Evolutionary conservation across 2,888 invertebrate genomes (phyloP).

Genomic region (Deilephila elpenor): DNA sequence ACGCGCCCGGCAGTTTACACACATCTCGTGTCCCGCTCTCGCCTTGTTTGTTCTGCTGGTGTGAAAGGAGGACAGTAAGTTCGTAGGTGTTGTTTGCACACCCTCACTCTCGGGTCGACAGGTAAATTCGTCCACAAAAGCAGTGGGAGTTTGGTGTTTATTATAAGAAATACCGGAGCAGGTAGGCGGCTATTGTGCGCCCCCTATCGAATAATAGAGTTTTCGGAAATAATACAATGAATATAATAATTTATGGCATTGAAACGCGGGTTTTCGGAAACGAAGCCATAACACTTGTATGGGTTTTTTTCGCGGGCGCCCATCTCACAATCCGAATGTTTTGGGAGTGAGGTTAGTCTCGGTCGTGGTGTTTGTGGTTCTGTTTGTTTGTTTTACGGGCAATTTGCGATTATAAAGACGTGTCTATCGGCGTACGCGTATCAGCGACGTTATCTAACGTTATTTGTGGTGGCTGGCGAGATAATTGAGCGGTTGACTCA

Average conservation of each 20-base stretch:
- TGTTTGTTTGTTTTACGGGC: constrained; percentile 79
- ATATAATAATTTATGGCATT: constrained; percentile 77
- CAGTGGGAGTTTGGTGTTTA: constrained; percentile 75
- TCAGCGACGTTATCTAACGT: constrained; percentile 53
- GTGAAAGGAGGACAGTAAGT: constrained; percentile 51
- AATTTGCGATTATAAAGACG: constrained; percentile 72
- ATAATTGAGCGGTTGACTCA: constrained; percentile 73
- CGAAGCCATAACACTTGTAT: constrained; percentile 61
- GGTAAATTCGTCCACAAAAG: constrained; percentile 79
- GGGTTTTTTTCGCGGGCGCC: constrained; percentile 56
- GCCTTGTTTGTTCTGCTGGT: constrained; percentile 36
- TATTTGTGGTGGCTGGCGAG: constrained; percentile 52
- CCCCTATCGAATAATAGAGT: constrained; percentile 78
- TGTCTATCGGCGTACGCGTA: constrained; percentile 51
- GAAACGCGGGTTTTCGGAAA: constrained; percentile 77
- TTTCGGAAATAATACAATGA: constrained; percentile 82
- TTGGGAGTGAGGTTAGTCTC: constrained; percentile 63
- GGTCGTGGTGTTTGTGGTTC: constrained; percentile 45
- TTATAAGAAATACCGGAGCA: constrained; percentile 78
- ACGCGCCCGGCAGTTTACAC: constrained; percentile 33
- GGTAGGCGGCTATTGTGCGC: constrained; percentile 74
- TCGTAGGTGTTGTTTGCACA: constrained; percentile 76
- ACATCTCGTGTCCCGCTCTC: constrained; percentile 41
- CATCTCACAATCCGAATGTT: constrained; percentile 56
- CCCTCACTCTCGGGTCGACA: constrained; percentile 67